Evolutionary conservation across 2,797 vertebrate genomes (phyloP).

Genomic region (Oceanodroma leucorhoa): DNA sequence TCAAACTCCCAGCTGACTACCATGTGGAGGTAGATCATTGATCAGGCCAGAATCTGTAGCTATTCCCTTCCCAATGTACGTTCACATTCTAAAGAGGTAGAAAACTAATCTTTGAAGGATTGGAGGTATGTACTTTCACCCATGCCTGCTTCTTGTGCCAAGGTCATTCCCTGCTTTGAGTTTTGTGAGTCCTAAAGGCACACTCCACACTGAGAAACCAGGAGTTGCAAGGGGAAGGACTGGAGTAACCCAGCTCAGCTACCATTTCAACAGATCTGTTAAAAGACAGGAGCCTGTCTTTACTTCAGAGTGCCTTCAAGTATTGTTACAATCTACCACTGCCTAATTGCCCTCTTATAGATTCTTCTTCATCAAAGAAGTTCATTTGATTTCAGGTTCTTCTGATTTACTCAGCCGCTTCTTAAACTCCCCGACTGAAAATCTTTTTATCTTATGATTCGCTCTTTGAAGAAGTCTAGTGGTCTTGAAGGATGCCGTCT

Average conservation of each 20-base stretch:
- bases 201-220: not conserved
- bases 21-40: not conserved
- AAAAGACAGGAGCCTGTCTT: not conserved
- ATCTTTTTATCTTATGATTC: conserved; percentile 6
- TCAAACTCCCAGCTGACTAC: not conserved
- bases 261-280: not conserved
- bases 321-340: not conserved
- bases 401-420: conserved; percentile 13
- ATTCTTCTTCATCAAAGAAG: not conserved
- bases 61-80: not conserved
- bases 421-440: not conserved
- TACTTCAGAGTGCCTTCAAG: not conserved
- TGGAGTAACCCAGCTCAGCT: not conserved
- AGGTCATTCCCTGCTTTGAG: not conserved
- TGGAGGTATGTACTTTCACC: not conserved
- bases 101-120: not conserved
- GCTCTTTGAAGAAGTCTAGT: conserved; percentile 31
- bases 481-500: conserved; percentile 19
- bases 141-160: not conserved
- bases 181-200: not conserved
- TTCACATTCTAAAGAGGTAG: not conserved
- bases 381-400: not conserved
- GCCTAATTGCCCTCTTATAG: conserved; percentile 8
- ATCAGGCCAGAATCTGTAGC: not conserved
- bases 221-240: not conserved